Evolutionary conservation across 2,797 vertebrate genomes (phyloP).

Genomic region (Buceros bicornis): DNA sequence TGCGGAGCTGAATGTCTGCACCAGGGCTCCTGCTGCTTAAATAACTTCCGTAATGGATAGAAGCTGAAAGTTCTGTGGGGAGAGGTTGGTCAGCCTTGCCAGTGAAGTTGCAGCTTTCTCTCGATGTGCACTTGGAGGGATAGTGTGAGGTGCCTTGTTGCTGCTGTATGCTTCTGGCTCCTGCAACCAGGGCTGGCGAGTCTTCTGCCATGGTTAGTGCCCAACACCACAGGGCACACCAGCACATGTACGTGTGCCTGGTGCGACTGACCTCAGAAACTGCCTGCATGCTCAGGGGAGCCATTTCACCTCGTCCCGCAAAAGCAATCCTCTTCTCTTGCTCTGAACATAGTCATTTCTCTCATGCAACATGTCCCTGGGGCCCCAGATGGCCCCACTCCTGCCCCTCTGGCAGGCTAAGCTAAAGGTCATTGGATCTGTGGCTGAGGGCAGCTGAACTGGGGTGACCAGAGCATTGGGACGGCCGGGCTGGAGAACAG

Average conservation of each 20-base stretch:
- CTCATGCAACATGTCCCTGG: accelerated
- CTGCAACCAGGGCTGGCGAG: accelerated
- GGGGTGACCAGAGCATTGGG: neutral
- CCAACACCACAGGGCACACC: accelerated
- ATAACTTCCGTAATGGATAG: neutral
- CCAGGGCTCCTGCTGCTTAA: neutral
- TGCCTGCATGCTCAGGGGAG: accelerated
- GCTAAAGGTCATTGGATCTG: neutral
- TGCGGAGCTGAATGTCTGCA: neutral
- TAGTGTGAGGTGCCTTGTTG: neutral
- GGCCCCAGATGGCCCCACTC: accelerated
- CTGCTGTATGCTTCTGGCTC: neutral
- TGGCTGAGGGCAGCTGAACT: neutral
- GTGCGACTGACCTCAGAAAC: neutral
- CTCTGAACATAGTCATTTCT: neutral
- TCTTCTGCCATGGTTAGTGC: accelerated
- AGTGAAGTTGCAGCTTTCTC: neutral
- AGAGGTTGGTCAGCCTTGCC: neutral
- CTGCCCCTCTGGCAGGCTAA: neutral
- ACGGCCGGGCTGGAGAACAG: neutral
- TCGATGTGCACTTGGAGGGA: neutral
- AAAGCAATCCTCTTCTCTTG: neutral
- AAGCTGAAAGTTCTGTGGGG: neutral
- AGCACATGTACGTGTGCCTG: accelerated
- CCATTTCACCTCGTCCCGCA: neutral